phyloP scores from a whole-genome alignment of 2,888 invertebrate genomes.

The Melinopterus prodromus region DNA sequence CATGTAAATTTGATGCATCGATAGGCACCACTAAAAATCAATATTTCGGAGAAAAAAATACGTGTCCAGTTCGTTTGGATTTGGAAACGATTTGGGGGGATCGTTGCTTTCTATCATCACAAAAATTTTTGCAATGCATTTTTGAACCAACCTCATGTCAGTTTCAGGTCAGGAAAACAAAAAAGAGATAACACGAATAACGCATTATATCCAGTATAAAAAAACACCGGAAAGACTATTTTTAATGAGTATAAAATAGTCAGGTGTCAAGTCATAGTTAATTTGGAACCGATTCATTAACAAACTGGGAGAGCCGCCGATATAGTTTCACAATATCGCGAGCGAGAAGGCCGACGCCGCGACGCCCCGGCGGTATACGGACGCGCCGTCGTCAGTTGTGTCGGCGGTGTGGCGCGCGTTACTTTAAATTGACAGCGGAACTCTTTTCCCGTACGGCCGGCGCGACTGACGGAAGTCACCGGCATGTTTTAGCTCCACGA shows the following conservation, averaged over 20 bases:
- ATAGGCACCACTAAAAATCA: no score
- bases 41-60: no score
- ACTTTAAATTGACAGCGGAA: conserved; percentile 4
- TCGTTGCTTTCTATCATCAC: no score
- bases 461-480: background rate
- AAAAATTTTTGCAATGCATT: no score
- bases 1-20: no score
- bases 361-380: background rate
- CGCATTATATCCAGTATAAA: background rate
- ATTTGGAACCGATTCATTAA: background rate
- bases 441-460: background rate
- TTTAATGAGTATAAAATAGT: background rate
- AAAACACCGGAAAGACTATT: background rate
- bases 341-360: background rate
- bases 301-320: background rate
- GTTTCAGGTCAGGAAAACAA: no score
- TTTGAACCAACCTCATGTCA: no score
- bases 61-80: no score
- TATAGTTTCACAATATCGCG: background rate
- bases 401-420: background rate
- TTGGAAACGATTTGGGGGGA: no score
- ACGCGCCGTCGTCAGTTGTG: conserved; percentile 14
- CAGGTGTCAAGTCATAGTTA: background rate
- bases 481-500: background rate
- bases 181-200: background rate